These are phyloP conservation scores for Sebastes vulpes DNA, from an alignment of 2,797 vertebrate species.

Conservation along the genomic window DNA sequence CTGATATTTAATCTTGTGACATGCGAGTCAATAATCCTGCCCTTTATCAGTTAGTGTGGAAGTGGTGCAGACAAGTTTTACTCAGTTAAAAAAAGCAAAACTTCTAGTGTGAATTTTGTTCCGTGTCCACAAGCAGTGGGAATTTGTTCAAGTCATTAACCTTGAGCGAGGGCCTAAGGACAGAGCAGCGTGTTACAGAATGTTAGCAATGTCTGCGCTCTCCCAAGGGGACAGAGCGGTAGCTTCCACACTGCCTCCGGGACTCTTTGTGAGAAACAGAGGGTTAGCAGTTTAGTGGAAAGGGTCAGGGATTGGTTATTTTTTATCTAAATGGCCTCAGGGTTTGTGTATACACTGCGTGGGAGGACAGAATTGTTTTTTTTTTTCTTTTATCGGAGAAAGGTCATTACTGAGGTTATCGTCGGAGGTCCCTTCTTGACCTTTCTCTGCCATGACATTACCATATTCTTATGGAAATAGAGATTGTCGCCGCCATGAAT, in stretches of 20 bases:
- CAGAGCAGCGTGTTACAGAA: constrained; percentile 48
- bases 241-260: constrained; percentile 50
- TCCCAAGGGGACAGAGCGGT: constrained; percentile 32
- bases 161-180: constrained; percentile 62
- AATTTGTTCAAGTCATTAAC: constrained; percentile 62
- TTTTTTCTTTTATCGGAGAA: constrained; percentile 12
- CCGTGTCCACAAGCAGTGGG: constrained; percentile 7
- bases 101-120: neutral
- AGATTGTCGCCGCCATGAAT: constrained; percentile 16
- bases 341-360: neutral
- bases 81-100: neutral
- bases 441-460: constrained; percentile 21
- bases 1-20: neutral
- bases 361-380: constrained; percentile 2
- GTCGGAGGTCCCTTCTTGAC: neutral
- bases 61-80: neutral
- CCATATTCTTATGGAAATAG: constrained; percentile 3
- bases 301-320: constrained; percentile 45
- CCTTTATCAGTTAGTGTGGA: neutral
- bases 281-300: constrained; percentile 49
- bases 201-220: constrained; percentile 28
- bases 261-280: constrained; percentile 29
- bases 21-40: neutral
- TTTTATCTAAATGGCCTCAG: constrained; percentile 27
- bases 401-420: constrained; percentile 39